Evolutionary conservation across 1,140 invertebrate genomes (phyloP).

Genomic region (silkworm (Bombyx mori)): ASM3026992v2 NC_085119.1:8667001-8667500

Average conservation of each 20-base stretch:
- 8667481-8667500: too few relatives aligned
- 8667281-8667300: constrained; percentile 58
- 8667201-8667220: constrained; percentile 70
- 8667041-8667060: neutral
- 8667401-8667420: too few relatives aligned
- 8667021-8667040: neutral
- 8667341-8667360: constrained; percentile 48
- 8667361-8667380: constrained; percentile 37
- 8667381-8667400: too few relatives aligned
- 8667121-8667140: constrained; percentile 29
- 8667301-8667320: constrained; percentile 55
- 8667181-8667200: constrained; percentile 56
- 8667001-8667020: neutral
- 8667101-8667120: constrained; percentile 29
- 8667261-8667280: constrained; percentile 69
- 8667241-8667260: constrained; percentile 67
- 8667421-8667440: too few relatives aligned
- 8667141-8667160: constrained; percentile 51
- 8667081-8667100: neutral
- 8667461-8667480: too few relatives aligned
- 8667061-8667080: neutral
- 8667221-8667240: constrained; percentile 67
- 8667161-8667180: constrained; percentile 72
- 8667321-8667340: constrained; percentile 71
- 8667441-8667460: too few relatives aligned